phyloP scores from a whole-genome alignment of 2,113 vertebrate species.

The Trichechus manatus region DNA sequence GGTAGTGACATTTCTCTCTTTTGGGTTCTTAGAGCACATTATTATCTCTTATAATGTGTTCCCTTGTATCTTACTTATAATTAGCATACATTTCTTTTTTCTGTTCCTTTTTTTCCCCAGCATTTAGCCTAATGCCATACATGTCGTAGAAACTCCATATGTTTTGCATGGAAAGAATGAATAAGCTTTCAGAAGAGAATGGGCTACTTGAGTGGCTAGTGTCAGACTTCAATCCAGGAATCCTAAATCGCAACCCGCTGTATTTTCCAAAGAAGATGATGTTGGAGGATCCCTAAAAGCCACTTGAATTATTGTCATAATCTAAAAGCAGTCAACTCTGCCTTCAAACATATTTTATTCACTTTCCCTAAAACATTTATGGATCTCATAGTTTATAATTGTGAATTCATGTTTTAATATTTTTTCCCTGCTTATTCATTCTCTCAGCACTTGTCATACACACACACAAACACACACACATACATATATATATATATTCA shows the following conservation, averaged over 20 bases:
- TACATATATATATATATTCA: too few species aligned
- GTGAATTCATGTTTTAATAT: neutral
- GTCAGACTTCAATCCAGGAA: neutral
- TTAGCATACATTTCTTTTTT: neutral
- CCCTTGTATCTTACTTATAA: neutral
- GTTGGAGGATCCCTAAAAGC: neutral
- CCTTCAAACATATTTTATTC: neutral
- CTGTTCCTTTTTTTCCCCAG: neutral
- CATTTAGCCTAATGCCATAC: neutral
- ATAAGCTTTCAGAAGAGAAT: neutral
- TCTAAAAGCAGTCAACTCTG: neutral
- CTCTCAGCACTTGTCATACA: neutral
- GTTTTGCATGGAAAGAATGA: neutral
- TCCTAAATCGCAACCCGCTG: neutral
- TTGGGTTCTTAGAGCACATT: neutral
- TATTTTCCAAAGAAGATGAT: neutral
- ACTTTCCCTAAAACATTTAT: constrained; percentile 2
- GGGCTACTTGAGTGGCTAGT: neutral
- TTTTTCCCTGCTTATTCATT: neutral
- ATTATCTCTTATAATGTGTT: neutral
- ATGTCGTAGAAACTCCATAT: neutral
- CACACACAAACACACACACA: too few species aligned
- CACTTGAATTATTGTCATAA: neutral
- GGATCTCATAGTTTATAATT: neutral
- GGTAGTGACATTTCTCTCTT: neutral